phyloP scores from a whole-genome alignment of 2,888 invertebrate genomes.

The Himalopsyche japonica region DNA sequence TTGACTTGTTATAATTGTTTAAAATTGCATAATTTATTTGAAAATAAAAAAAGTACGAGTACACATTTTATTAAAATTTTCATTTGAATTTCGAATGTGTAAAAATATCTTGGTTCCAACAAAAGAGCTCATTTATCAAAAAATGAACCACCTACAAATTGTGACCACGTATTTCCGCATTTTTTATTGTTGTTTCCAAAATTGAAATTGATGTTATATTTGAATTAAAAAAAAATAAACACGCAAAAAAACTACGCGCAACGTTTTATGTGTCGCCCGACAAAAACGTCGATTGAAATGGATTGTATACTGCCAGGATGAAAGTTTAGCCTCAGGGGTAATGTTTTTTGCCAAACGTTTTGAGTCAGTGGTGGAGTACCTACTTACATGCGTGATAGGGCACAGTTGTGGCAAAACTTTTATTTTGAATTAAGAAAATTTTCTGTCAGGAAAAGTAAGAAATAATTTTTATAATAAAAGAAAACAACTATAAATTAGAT shows the following conservation, averaged over 20 bases:
- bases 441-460: too few species aligned
- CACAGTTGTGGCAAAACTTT: not conserved
- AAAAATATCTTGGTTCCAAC: too few species aligned
- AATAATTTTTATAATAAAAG: too few species aligned
- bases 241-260: not conserved
- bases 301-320: not conserved
- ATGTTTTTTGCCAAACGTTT: not conserved
- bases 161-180: too few species aligned
- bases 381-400: not conserved
- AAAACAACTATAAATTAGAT: too few species aligned
- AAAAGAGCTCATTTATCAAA: too few species aligned
- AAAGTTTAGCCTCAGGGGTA: not conserved
- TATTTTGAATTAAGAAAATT: not conserved
- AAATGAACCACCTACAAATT: too few species aligned
- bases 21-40: too few species aligned
- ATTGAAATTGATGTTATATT: not conserved
- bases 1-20: too few species aligned
- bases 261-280: not conserved
- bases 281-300: not conserved
- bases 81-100: too few species aligned
- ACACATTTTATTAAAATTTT: too few species aligned
- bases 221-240: not conserved
- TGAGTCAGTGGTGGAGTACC: not conserved
- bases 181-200: not conserved
- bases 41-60: too few species aligned